phyloP scores from a whole-genome alignment of 92 coral and sea anemone species.

The Plumapathes pennacea region DNA sequence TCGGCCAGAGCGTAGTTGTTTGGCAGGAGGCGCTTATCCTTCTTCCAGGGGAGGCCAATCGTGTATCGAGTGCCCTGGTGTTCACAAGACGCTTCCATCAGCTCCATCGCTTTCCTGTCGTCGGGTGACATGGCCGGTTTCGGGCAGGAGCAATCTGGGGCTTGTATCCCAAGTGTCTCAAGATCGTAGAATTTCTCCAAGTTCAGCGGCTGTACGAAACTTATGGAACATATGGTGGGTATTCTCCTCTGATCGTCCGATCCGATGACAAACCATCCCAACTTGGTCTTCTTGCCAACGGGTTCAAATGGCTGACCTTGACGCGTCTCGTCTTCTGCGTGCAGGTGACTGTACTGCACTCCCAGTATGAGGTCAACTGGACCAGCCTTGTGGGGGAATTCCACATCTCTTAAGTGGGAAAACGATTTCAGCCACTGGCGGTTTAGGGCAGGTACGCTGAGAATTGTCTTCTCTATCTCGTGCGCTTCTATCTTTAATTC shows the following conservation, averaged over 20 bases:
- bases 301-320: slow-evolving; percentile 15
- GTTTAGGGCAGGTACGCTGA: slow-evolving; percentile 19
- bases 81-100: slow-evolving; percentile 16
- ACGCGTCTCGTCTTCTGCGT: slow-evolving; percentile 27
- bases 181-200: slow-evolving; percentile 13
- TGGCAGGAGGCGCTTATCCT: slow-evolving; percentile 17
- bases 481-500: slow-evolving; percentile 23
- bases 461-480: slow-evolving; percentile 3
- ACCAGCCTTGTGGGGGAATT: slow-evolving; percentile 17
- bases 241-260: neutral
- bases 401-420: slow-evolving; percentile 9
- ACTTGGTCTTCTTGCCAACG: slow-evolving; percentile 23
- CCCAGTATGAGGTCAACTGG: slow-evolving; percentile 28
- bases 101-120: slow-evolving; percentile 22
- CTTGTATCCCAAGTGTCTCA: slow-evolving; percentile 17
- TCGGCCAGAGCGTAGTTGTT: slow-evolving; percentile 35
- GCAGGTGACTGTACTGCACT: slow-evolving; percentile 35
- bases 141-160: slow-evolving; percentile 18
- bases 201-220: slow-evolving; percentile 1
- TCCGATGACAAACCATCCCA: slow-evolving; percentile 37
- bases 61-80: neutral
- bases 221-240: neutral
- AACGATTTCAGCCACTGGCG: slow-evolving; percentile 20
- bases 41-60: slow-evolving; percentile 50
- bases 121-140: slow-evolving; percentile 11